phyloP scores from a whole-genome alignment of 2,888 invertebrate genomes.

The Rhogogaster chlorosoma region DNA sequence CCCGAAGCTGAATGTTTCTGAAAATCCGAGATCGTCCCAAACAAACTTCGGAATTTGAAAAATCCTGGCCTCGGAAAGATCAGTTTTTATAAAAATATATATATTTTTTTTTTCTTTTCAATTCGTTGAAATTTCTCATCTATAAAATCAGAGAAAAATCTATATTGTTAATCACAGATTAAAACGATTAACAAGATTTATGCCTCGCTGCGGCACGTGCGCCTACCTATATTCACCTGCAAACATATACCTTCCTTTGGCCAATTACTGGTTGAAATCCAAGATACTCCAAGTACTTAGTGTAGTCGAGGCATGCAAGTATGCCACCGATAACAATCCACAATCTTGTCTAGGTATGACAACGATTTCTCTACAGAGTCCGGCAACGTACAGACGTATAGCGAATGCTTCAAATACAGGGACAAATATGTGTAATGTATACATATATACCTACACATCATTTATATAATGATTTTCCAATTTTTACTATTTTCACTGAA shows the following conservation, averaged over 20 bases:
- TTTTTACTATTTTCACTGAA: not conserved
- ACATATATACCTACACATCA: no score
- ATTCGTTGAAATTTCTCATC: no score
- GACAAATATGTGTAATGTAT: not conserved
- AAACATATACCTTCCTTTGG: no score
- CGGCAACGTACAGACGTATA: not conserved
- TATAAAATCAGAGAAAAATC: no score
- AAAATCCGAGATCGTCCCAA: no score
- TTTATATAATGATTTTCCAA: no score
- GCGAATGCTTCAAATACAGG: conserved; percentile 20
- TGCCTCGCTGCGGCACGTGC: not conserved
- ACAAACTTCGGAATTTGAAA: no score
- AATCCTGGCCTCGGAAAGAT: no score
- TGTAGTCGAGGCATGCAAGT: conserved; percentile 12
- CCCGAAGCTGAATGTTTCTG: no score
- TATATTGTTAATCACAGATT: no score
- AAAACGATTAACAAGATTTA: not conserved
- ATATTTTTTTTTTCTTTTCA: no score
- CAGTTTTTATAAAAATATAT: no score
- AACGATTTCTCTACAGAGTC: not conserved
- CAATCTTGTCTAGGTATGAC: conserved; percentile 34
- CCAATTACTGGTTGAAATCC: conserved; percentile 24
- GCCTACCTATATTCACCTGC: not conserved
- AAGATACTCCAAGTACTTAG: conserved; percentile 24
- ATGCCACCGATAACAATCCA: conserved; percentile 41